Conservation (phyloP, 2,797 vertebrate species). For the Hoplostethus atlanticus region DNA sequence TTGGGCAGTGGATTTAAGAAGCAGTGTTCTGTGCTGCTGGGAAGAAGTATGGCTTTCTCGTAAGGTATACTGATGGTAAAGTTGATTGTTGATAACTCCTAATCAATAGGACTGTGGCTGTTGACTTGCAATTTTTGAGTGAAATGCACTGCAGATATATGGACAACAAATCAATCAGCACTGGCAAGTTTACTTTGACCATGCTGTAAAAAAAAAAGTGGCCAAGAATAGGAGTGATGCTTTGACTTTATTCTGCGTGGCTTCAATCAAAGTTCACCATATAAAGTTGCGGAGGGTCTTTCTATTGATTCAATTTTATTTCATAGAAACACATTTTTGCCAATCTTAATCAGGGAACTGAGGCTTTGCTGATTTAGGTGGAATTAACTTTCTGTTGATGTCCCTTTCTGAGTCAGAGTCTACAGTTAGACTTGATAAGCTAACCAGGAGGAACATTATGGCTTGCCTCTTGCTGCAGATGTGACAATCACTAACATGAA, state of each 20-base stretch:
- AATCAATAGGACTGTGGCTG: not conserved
- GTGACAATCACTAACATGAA: not conserved
- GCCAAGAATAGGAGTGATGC: too few species aligned
- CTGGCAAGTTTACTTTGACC: not conserved
- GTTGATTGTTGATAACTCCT: too few species aligned
- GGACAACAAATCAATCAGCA: too few species aligned
- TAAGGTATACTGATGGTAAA: too few species aligned
- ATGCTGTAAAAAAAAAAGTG: too few species aligned
- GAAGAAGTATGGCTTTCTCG: not conserved
- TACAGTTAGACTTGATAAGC: not conserved
- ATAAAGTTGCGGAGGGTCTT: not conserved
- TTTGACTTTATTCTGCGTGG: not conserved
- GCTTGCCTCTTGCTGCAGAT: not conserved
- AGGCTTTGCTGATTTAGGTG: not conserved
- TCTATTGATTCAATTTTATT: not conserved
- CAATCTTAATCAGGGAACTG: not conserved
- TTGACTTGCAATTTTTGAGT: not conserved
- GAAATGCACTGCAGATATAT: too few species aligned
- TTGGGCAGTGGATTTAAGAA: not conserved
- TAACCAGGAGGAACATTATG: not conserved
- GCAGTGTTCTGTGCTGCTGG: not conserved
- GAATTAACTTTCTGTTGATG: not conserved
- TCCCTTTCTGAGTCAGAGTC: not conserved
- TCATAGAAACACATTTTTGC: not conserved
- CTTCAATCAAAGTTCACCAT: not conserved